Evolutionary conservation across 2,113 vertebrate genomes (phyloP).

Genomic region (Xiphophorus couchianus): DNA sequence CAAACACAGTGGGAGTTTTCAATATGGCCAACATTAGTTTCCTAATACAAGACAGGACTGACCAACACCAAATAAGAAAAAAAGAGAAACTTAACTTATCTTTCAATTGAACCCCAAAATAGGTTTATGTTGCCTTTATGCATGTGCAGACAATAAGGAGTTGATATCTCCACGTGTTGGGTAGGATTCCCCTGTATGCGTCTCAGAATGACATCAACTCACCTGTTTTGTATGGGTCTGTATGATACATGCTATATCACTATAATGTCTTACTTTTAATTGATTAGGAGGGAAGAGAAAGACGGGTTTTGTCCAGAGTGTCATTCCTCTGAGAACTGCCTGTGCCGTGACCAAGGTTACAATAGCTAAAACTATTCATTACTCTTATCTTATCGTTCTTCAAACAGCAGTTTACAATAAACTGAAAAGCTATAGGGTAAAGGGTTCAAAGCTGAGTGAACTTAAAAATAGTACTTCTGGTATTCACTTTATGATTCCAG

Average conservation of each 20-base stretch:
- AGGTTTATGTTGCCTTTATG: not conserved
- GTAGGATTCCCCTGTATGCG: too few relatives aligned
- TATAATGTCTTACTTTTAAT: too few relatives aligned
- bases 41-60: not conserved
- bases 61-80: not conserved
- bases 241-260: too few relatives aligned
- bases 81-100: too few relatives aligned
- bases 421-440: not conserved
- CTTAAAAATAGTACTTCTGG: not conserved
- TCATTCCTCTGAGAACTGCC: not conserved
- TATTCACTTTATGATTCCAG: not conserved
- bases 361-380: not conserved
- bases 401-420: not conserved
- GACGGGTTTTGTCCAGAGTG: not conserved
- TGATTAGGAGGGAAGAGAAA: too few relatives aligned
- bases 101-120: too few relatives aligned
- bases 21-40: not conserved
- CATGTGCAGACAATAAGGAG: too few relatives aligned
- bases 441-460: not conserved
- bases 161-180: too few relatives aligned
- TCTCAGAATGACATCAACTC: too few relatives aligned
- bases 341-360: not conserved
- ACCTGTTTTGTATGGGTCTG: too few relatives aligned
- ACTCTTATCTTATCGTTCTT: too few relatives aligned
- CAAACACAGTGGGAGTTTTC: not conserved